Percentiles rank a stretch among this genome's conserved stretches.
phyloP scores from a whole-genome alignment of 2,797 vertebrate genomes.

The Nyctalus aviator region DNA sequence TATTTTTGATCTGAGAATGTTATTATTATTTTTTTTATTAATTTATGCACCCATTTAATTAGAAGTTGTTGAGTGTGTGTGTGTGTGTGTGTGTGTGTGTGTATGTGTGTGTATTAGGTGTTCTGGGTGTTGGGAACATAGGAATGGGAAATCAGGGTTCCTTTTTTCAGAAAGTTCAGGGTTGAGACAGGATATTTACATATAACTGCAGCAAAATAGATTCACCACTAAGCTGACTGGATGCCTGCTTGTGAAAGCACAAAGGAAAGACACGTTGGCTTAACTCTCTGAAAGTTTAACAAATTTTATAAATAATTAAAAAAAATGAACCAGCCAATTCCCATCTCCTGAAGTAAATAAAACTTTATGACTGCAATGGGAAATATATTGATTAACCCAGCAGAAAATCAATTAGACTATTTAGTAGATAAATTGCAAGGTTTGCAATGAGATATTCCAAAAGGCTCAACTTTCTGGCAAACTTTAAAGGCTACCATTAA shows the following conservation, averaged over 20 bases:
- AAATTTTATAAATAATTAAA: conserved; percentile 10
- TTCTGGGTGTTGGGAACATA: background rate
- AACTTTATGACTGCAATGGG: conserved; percentile 50
- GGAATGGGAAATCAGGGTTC: background rate
- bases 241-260: background rate
- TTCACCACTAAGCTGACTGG: background rate
- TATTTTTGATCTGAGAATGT: background rate
- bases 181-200: background rate
- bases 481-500: background rate
- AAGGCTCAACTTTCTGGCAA: conserved; percentile 68
- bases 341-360: conserved; percentile 62
- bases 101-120: too few species aligned
- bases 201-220: accelerated
- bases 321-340: conserved; percentile 51
- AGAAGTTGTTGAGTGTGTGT: background rate
- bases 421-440: conserved; percentile 22
- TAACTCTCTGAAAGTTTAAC: background rate
- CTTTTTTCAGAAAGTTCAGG: background rate
- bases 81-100: too few species aligned
- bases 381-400: conserved; percentile 51
- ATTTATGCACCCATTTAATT: background rate
- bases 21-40: background rate
- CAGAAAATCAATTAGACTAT: conserved; percentile 57
- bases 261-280: background rate
- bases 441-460: background rate